A percentile compares a stretch with the other conserved stretches of the same genome.
phyloP scores from a whole-genome alignment of 1,140 invertebrate species.

The Drosophila willistoni region DNA sequence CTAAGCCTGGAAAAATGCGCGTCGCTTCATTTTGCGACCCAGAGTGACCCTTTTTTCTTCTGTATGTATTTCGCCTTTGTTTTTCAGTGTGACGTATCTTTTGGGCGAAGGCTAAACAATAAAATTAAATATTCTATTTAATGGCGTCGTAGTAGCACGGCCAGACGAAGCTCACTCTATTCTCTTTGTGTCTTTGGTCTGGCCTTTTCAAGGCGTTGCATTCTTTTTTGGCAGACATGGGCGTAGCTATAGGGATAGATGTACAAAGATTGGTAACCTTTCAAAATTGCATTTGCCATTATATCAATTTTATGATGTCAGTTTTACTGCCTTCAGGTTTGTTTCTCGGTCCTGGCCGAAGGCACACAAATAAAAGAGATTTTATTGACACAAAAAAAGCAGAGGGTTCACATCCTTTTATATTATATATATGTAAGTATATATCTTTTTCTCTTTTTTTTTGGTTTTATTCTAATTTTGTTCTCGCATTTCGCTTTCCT shows the following conservation, averaged over 20 bases:
- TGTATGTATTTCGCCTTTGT: not conserved
- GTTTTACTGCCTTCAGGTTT: constrained; percentile 37
- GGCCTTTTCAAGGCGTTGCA: constrained; percentile 18
- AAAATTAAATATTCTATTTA: constrained; percentile 82
- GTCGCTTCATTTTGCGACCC: constrained; percentile 48
- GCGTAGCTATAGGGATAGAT: not conserved
- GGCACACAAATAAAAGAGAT: constrained; percentile 70
- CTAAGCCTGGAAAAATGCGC: constrained; percentile 62
- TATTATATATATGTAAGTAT: not conserved
- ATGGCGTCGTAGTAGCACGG: constrained; percentile 59
- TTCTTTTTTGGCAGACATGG: constrained; percentile 16
- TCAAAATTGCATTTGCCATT: constrained; percentile 64
- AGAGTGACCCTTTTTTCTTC: constrained; percentile 54
- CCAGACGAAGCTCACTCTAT: constrained; percentile 54
- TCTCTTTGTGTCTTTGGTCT: not conserved
- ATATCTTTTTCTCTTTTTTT: constrained; percentile 42
- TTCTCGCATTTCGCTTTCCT: constrained; percentile 29
- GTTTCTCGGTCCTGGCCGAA: constrained; percentile 50
- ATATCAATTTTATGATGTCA: constrained; percentile 67
- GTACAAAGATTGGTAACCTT: constrained; percentile 2
- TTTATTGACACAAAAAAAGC: constrained; percentile 67
- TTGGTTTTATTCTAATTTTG: constrained; percentile 55
- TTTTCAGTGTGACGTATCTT: constrained; percentile 57
- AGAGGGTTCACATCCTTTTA: constrained; percentile 3
- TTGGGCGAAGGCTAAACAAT: constrained; percentile 56